A percentile compares a stretch with the other conserved stretches of the same genome.
phyloP scores from a whole-genome alignment of 2,888 invertebrate species.

The Lagria hirta region DNA sequence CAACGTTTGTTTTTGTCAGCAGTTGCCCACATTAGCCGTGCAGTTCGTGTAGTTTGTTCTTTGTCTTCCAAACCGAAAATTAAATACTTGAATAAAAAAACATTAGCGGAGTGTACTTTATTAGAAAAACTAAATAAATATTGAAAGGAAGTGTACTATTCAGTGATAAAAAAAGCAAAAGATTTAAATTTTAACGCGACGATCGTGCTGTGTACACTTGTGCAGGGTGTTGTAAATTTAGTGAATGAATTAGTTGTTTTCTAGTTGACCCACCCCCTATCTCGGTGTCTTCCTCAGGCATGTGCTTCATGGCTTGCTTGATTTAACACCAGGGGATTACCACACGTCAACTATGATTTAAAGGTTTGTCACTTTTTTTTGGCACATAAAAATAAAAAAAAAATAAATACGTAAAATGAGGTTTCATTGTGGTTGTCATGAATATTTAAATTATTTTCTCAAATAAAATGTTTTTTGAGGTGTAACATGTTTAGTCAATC shows the following conservation, averaged over 20 bases:
- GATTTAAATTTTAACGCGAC: slow-evolving; percentile 27
- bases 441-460: no score
- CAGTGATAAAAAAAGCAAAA: slow-evolving; percentile 36
- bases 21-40: slow-evolving; percentile 40
- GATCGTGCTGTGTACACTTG: no score
- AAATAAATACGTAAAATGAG: background rate
- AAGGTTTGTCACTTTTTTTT: slow-evolving; percentile 18
- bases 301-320: slow-evolving; percentile 21
- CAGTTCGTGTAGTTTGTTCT: slow-evolving; percentile 39
- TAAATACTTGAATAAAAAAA: slow-evolving; percentile 31
- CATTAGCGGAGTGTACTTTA: background rate
- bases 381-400: slow-evolving; percentile 11
- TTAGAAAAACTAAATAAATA: slow-evolving; percentile 17
- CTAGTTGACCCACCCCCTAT: slow-evolving; percentile 35
- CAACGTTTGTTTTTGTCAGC: slow-evolving; percentile 44
- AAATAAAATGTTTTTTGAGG: no score
- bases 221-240: slow-evolving; percentile 29
- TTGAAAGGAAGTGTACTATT: no score
- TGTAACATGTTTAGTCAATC: no score
- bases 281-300: slow-evolving; percentile 11
- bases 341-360: slow-evolving; percentile 20
- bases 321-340: slow-evolving; percentile 12
- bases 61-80: slow-evolving; percentile 41
- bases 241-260: slow-evolving; percentile 34
- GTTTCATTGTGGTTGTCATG: no score